Evolutionary conservation across 2,797 vertebrate species (phyloP).

Genomic region (Pseudochirops cupreus): DNA sequence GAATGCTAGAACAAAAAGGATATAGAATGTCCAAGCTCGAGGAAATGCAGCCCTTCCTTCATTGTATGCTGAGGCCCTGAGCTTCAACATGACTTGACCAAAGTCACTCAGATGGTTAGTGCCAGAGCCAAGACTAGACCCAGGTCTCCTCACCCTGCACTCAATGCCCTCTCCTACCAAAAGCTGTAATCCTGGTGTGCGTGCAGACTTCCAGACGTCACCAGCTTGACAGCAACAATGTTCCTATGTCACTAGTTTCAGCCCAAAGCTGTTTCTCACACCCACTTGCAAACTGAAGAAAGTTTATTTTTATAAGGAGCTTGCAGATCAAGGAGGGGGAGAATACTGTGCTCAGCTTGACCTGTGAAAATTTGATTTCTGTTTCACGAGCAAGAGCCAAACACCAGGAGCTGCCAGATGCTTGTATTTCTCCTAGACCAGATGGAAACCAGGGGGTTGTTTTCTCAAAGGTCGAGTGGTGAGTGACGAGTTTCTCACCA

Average conservation of each 20-base stretch:
- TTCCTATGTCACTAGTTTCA: not conserved
- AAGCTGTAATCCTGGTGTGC: not conserved
- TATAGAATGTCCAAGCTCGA: not conserved
- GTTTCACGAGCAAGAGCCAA: not conserved
- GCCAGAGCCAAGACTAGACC: not conserved
- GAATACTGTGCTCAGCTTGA: not conserved
- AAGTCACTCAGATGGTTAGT: not conserved
- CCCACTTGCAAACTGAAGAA: constrained; percentile 10
- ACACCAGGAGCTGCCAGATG: not conserved
- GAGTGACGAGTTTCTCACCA: not conserved
- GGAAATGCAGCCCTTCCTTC: not conserved
- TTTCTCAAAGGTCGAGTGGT: not conserved
- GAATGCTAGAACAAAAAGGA: not conserved
- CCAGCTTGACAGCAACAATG: not conserved
- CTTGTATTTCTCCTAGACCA: not conserved
- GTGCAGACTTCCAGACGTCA: not conserved
- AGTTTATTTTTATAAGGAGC: not conserved
- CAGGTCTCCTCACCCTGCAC: not conserved
- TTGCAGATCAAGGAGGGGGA: not conserved
- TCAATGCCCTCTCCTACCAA: not conserved
- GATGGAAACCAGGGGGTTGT: not conserved
- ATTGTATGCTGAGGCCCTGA: not conserved
- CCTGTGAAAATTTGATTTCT: not conserved
- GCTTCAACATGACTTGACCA: not conserved
- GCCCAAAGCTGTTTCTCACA: not conserved